These are phyloP conservation scores for Andrena camellia DNA, from an alignment of 2,888 invertebrate species.

Conservation along the genomic window DNA sequence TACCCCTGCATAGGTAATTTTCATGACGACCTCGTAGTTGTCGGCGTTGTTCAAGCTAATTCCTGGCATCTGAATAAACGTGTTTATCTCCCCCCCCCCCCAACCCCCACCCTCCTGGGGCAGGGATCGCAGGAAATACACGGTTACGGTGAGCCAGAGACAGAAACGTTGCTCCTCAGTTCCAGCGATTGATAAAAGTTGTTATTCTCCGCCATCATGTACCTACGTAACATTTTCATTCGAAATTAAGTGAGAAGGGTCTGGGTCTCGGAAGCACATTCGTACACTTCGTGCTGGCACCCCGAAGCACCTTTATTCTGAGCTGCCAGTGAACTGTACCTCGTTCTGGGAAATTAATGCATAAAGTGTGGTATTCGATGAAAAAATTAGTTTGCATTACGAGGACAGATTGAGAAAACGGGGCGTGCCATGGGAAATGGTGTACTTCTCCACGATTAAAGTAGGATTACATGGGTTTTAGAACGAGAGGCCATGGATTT, in stretches of 20 bases:
- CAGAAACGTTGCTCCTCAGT: constrained; percentile 35
- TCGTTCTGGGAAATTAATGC: not conserved
- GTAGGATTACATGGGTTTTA: too few species aligned
- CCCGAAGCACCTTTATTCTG: too few species aligned
- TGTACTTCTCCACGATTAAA: too few species aligned
- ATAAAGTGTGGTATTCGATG: too few species aligned
- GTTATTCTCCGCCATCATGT: not conserved
- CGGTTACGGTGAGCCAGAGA: constrained; percentile 28
- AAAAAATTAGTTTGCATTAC: too few species aligned
- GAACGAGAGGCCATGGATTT: too few species aligned
- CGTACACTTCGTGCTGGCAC: too few species aligned
- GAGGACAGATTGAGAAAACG: too few species aligned
- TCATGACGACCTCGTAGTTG: constrained; percentile 71
- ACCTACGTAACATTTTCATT: constrained; percentile 1
- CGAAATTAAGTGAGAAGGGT: constrained; percentile 20
- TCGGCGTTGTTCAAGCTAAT: constrained; percentile 68
- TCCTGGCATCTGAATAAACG: constrained; percentile 71
- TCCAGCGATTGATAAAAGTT: constrained; percentile 50
- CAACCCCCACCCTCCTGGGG: too few species aligned
- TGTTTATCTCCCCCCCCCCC: constrained; percentile 62
- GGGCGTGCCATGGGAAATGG: too few species aligned
- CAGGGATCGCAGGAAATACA: constrained; percentile 59
- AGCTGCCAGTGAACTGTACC: not conserved
- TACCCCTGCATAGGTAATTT: constrained; percentile 71
- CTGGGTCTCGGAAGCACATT: not conserved